Evolutionary conservation across 2,797 vertebrate species (phyloP).

Genomic region (Synaphobranchus kaupii): DNA sequence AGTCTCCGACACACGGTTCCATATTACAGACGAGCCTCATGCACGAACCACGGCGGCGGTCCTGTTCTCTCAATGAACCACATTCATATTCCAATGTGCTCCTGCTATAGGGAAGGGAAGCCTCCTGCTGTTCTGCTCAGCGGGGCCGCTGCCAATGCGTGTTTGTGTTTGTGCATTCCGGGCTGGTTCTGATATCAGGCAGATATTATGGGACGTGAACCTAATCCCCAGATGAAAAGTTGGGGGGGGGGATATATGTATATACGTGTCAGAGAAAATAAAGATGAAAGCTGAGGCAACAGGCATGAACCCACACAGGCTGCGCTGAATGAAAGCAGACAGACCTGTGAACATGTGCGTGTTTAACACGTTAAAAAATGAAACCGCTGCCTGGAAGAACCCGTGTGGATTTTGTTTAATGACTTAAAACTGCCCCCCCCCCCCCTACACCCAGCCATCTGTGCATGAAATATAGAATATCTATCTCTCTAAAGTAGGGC

Average conservation of each 20-base stretch:
- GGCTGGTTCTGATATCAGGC: conserved; percentile 28
- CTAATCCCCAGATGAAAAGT: conserved; percentile 42
- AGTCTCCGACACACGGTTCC: neutral
- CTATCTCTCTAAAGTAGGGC: conserved; percentile 42
- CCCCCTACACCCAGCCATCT: conserved; percentile 31
- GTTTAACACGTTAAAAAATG: conserved; percentile 28
- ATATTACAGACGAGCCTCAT: neutral
- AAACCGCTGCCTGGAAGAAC: neutral
- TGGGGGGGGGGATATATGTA: neutral
- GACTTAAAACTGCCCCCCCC: conserved; percentile 47
- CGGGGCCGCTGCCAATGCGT: neutral
- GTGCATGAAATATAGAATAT: conserved; percentile 5
- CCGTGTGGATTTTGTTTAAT: conserved; percentile 24
- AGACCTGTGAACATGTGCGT: neutral
- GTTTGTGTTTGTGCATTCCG: neutral
- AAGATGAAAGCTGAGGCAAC: neutral
- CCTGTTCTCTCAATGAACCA: no score
- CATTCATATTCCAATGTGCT: neutral
- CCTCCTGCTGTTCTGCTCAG: neutral
- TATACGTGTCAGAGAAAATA: neutral
- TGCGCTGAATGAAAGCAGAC: conserved; percentile 39
- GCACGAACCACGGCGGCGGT: neutral
- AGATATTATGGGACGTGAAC: conserved; percentile 54
- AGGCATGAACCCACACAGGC: conserved; percentile 51
- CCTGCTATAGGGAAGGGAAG: neutral